Conservation (phyloP, 1,140 invertebrate species). For the Reticulitermes speratus region DNA sequence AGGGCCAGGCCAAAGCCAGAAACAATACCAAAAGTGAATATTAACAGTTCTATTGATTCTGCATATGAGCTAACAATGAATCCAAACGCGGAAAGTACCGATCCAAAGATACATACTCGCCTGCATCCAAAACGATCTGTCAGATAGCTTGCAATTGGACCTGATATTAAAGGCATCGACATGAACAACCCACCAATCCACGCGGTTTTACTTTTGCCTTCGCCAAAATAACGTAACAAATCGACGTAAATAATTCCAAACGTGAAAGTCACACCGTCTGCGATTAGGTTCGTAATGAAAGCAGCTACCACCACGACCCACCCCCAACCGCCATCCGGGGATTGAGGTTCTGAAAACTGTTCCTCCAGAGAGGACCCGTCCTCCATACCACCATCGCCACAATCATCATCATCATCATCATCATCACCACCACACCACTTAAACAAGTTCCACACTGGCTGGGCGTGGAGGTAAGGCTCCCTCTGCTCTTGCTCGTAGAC, state of each 20-base stretch:
- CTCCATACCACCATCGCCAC: constrained; percentile 41
- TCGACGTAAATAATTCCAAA: constrained; percentile 82
- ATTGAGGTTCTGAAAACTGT: constrained; percentile 59
- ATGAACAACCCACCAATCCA: constrained; percentile 89
- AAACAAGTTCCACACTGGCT: neutral
- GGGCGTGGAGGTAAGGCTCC: neutral
- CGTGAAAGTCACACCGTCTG: constrained; percentile 85
- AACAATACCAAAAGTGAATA: constrained; percentile 82
- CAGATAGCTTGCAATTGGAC: constrained; percentile 83
- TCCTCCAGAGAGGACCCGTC: constrained; percentile 59
- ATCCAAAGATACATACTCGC: constrained; percentile 76
- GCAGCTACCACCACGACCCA: constrained; percentile 82
- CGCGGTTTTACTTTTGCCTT: constrained; percentile 81
- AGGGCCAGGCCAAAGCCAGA: constrained; percentile 84
- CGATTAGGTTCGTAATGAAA: constrained; percentile 88
- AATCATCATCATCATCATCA: constrained; percentile 31
- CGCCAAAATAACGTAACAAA: constrained; percentile 75
- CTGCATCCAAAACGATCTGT: constrained; percentile 82
- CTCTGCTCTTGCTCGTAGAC: constrained; percentile 26
- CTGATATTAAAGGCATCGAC: constrained; percentile 82
- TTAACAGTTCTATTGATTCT: constrained; percentile 74
- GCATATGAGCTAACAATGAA: constrained; percentile 78
- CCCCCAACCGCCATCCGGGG: constrained; percentile 76
- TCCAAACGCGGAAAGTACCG: constrained; percentile 73
- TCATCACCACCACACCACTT: neutral